Evolutionary conservation across 2,888 invertebrate species (phyloP).

Genomic region (Heliconius aoede): DNA sequence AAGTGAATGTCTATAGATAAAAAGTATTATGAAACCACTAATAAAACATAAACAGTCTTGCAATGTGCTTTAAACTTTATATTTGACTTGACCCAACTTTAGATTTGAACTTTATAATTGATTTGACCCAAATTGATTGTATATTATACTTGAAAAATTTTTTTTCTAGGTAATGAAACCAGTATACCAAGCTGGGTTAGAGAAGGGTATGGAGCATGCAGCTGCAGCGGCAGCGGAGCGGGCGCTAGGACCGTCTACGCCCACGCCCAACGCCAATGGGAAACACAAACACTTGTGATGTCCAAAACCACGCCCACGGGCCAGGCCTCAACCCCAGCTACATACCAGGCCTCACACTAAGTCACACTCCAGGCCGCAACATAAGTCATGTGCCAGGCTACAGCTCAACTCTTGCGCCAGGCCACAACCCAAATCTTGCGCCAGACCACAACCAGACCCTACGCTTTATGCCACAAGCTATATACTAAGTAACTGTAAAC

Average conservation of each 20-base stretch:
- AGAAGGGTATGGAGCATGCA: slow-evolving; percentile 92
- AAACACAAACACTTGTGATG: slow-evolving; percentile 86
- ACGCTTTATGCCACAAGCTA: neutral
- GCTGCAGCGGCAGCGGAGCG: slow-evolving; percentile 90
- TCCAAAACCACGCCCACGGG: slow-evolving; percentile 39
- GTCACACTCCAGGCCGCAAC: slow-evolving; percentile 56
- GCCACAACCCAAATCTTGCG: slow-evolving; percentile 36
- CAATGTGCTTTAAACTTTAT: too few species aligned
- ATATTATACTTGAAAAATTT: neutral
- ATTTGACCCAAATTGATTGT: too few species aligned
- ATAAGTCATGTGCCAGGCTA: slow-evolving; percentile 78
- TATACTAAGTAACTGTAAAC: neutral
- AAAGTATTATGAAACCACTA: too few species aligned
- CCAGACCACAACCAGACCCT: neutral
- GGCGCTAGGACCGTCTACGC: slow-evolving; percentile 82
- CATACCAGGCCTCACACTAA: slow-evolving; percentile 33
- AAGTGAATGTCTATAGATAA: too few species aligned
- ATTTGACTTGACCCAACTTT: too few species aligned
- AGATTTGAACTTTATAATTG: too few species aligned
- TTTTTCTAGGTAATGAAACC: slow-evolving; percentile 90
- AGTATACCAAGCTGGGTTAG: slow-evolving; percentile 90
- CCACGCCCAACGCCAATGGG: slow-evolving; percentile 82
- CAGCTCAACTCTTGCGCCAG: neutral
- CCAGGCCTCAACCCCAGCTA: slow-evolving; percentile 34
- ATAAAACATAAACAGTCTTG: too few species aligned